A percentile compares a stretch with the other conserved stretches of the same genome.
Conservation (phyloP, 2,888 invertebrate species). For the Saturnia pavonia region DNA sequence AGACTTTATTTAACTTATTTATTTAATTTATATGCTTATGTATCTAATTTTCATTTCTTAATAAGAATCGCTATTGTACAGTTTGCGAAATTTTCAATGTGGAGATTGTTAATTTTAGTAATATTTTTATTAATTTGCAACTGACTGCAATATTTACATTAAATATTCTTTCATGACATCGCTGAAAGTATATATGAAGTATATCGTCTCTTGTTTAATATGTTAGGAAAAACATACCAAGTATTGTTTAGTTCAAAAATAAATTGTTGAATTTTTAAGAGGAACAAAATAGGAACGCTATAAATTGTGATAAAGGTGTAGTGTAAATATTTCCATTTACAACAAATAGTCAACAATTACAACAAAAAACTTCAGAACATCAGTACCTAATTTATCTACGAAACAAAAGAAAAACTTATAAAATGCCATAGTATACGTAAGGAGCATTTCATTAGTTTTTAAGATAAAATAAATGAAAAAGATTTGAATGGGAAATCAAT, state of each 20-base stretch:
- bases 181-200: not conserved
- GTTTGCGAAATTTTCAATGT: not conserved
- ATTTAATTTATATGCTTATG: conserved; percentile 47
- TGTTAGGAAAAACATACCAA: too few relatives aligned
- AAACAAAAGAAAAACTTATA: conserved; percentile 32
- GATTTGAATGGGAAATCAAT: conserved; percentile 77
- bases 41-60: conserved; percentile 35
- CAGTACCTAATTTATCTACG: not conserved
- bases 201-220: too few relatives aligned
- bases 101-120: not conserved
- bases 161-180: not conserved
- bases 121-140: not conserved
- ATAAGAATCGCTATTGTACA: not conserved
- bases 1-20: conserved; percentile 60
- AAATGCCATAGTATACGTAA: conserved; percentile 79
- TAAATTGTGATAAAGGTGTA: too few relatives aligned
- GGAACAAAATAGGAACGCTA: too few relatives aligned
- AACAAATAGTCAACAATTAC: not conserved
- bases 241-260: too few relatives aligned
- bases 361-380: too few relatives aligned
- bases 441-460: conserved; percentile 61
- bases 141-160: not conserved
- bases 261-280: too few relatives aligned
- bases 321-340: not conserved
- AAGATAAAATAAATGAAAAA: conserved; percentile 57